These are phyloP conservation scores for Chouioia cunea DNA, from an alignment of 2,888 invertebrate genomes.

Conservation along the genomic window DNA sequence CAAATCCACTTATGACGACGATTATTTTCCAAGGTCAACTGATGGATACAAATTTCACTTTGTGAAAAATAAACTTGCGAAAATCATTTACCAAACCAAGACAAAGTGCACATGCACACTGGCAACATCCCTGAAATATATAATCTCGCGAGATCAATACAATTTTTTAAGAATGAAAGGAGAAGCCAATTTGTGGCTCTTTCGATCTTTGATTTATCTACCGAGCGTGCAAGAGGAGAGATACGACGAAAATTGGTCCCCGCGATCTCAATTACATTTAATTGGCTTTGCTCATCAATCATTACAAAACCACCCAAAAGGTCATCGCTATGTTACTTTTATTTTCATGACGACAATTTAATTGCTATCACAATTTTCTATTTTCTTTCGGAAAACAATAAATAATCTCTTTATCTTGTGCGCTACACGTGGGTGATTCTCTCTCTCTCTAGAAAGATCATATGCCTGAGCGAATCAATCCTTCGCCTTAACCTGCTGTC, in stretches of 20 bases:
- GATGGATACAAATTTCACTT: too few relatives aligned
- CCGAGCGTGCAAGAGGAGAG: slow-evolving; percentile 17
- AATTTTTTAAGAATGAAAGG: too few relatives aligned
- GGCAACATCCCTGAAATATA: too few relatives aligned
- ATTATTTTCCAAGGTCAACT: too few relatives aligned
- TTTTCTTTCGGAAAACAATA: slow-evolving; percentile 22
- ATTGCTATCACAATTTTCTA: neutral
- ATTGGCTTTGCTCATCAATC: slow-evolving; percentile 37
- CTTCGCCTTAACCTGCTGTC: slow-evolving; percentile 37
- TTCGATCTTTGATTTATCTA: slow-evolving; percentile 1
- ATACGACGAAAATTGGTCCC: slow-evolving; percentile 42
- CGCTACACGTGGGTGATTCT: slow-evolving; percentile 9
- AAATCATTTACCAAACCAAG: too few relatives aligned
- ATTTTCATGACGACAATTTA: slow-evolving; percentile 14
- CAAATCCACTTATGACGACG: too few relatives aligned
- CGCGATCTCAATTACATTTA: slow-evolving; percentile 34
- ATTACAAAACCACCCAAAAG: slow-evolving; percentile 9
- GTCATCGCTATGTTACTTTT: slow-evolving; percentile 26
- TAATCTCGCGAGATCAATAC: too few relatives aligned
- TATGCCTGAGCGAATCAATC: slow-evolving; percentile 34
- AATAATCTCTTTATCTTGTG: slow-evolving; percentile 27
- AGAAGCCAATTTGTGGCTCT: too few relatives aligned
- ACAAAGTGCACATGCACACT: too few relatives aligned
- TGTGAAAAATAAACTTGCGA: too few relatives aligned
- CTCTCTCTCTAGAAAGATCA: slow-evolving; percentile 12